Conservation (phyloP, 2,113 vertebrate genomes). For the Forbesichthys agassizii region DNA sequence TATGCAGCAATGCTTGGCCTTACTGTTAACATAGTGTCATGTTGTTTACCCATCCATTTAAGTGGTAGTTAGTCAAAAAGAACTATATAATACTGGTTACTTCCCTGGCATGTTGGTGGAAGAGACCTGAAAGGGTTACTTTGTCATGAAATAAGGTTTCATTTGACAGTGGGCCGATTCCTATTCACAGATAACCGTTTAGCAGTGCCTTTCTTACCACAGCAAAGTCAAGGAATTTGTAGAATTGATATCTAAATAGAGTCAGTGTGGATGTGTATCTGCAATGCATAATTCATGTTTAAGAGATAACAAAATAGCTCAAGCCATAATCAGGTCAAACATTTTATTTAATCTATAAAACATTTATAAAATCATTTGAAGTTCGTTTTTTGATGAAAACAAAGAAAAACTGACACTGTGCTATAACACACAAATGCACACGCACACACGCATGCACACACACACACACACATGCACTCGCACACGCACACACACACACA, state of each 20-base stretch:
- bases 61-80: constrained; percentile 21
- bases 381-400: constrained; percentile 4
- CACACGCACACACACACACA: no score
- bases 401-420: background rate
- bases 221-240: no score
- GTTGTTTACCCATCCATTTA: constrained; percentile 43
- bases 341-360: constrained; percentile 5
- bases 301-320: background rate
- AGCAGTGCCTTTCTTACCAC: background rate
- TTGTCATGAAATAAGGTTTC: constrained; percentile 56
- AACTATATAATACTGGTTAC: no score
- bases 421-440: background rate
- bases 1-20: background rate
- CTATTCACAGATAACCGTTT: background rate
- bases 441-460: background rate
- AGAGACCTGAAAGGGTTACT: constrained; percentile 45
- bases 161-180: constrained; percentile 1
- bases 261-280: background rate
- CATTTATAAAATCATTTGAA: constrained; percentile 51
- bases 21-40: background rate
- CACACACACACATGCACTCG: background rate
- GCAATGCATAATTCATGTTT: background rate
- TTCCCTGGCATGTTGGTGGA: constrained; percentile 34
- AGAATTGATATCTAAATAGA: background rate
- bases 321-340: background rate